These are phyloP conservation scores for Aspidoscelis tigris DNA, from an alignment of 2,113 vertebrate genomes.

Conservation along the genomic window DNA sequence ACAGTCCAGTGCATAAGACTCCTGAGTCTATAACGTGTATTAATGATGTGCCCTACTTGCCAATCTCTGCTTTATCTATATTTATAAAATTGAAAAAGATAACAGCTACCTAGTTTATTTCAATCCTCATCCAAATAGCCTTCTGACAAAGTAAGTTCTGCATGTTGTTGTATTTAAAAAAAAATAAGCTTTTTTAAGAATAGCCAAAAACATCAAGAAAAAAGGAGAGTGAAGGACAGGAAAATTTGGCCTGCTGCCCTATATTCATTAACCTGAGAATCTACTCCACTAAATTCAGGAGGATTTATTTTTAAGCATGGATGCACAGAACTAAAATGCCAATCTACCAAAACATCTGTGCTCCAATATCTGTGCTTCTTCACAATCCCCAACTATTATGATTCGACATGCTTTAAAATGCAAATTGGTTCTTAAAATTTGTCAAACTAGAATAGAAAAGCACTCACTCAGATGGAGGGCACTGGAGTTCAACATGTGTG, in stretches of 20 bases:
- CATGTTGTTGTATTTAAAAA: too few species aligned
- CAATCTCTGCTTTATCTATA: neutral
- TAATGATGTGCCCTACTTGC: neutral
- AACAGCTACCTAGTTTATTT: neutral
- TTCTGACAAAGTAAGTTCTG: neutral
- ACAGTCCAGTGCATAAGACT: neutral
- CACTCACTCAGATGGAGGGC: neutral
- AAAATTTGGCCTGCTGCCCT: neutral
- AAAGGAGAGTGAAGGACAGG: neutral
- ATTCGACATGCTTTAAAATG: conserved; percentile 32
- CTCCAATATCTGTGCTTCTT: neutral
- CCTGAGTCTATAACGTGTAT: neutral
- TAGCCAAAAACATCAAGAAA: neutral
- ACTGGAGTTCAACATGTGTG: neutral
- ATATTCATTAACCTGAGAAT: neutral
- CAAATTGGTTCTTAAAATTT: neutral
- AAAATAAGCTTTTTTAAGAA: neutral
- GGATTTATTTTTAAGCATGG: neutral
- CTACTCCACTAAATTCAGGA: too few species aligned
- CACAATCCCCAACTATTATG: conserved; percentile 1
- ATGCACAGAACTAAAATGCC: neutral
- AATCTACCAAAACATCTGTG: neutral
- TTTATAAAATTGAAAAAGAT: neutral
- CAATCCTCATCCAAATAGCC: neutral
- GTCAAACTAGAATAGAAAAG: neutral